Evolutionary conservation across 1,140 invertebrate genomes (phyloP).

Genomic region (Dysdera silvatica): DNA sequence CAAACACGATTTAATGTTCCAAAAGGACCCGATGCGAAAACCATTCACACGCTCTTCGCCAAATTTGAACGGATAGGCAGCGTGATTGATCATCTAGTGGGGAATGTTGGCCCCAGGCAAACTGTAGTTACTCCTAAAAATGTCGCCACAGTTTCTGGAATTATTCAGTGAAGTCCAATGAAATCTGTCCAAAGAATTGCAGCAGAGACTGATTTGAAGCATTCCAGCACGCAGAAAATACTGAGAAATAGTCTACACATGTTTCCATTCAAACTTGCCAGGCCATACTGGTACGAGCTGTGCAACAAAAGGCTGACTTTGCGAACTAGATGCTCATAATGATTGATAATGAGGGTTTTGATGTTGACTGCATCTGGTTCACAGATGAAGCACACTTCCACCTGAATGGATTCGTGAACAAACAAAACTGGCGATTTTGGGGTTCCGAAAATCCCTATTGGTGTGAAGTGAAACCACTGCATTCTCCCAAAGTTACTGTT

Average conservation of each 20-base stretch:
- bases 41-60: background rate
- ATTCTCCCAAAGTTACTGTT: slow-evolving; percentile 2
- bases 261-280: too few relatives aligned
- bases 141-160: background rate
- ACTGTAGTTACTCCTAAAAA: background rate
- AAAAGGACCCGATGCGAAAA: background rate
- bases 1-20: background rate
- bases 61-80: background rate
- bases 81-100: background rate
- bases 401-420: background rate
- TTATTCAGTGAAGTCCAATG: too few relatives aligned
- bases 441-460: background rate
- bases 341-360: too few relatives aligned
- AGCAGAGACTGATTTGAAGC: too few relatives aligned
- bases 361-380: too few relatives aligned
- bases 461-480: background rate
- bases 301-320: too few relatives aligned
- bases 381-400: slow-evolving; percentile 2
- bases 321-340: too few relatives aligned
- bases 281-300: too few relatives aligned
- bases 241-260: background rate
- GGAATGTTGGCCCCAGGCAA: background rate
- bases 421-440: background rate
- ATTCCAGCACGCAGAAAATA: too few relatives aligned
- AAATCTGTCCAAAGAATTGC: too few relatives aligned